phyloP scores from a whole-genome alignment of 1,140 invertebrate genomes.

The Papilio glaucus region DNA sequence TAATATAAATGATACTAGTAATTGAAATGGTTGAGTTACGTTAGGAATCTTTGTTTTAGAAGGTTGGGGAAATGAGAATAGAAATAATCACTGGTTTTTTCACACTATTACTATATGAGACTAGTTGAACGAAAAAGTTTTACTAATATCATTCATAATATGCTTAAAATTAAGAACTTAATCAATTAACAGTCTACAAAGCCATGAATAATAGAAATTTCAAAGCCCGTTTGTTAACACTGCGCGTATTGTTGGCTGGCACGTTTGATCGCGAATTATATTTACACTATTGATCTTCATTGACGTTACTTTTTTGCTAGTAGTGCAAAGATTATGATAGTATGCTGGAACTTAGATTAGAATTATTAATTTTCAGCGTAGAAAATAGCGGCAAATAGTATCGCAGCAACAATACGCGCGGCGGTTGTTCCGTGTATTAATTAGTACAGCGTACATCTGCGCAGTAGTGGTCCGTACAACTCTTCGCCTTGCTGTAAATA shows the following conservation, averaged over 20 bases:
- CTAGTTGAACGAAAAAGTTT: slow-evolving; percentile 14
- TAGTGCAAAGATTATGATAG: neutral
- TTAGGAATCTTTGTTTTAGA: neutral
- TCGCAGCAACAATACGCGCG: slow-evolving; percentile 8
- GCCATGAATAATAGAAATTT: slow-evolving; percentile 18
- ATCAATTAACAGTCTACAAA: slow-evolving; percentile 29
- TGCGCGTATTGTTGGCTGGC: slow-evolving; percentile 19
- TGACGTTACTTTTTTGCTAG: neutral
- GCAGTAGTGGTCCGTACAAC: neutral
- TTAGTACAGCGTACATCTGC: neutral
- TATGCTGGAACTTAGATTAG: neutral
- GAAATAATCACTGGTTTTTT: neutral
- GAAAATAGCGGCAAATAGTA: no score
- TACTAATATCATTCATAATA: slow-evolving; percentile 28
- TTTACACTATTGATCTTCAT: slow-evolving; percentile 9
- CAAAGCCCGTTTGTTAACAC: slow-evolving; percentile 2
- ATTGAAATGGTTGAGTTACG: neutral
- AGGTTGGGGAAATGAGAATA: neutral
- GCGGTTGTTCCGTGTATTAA: neutral
- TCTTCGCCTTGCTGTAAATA: neutral
- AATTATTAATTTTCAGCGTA: neutral
- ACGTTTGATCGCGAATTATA: neutral
- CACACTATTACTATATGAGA: neutral
- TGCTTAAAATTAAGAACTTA: slow-evolving; percentile 18
- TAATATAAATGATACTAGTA: slow-evolving; percentile 26